These are phyloP conservation scores for Esox niger DNA, from an alignment of 2,113 vertebrate species.

Conservation along the genomic window DNA sequence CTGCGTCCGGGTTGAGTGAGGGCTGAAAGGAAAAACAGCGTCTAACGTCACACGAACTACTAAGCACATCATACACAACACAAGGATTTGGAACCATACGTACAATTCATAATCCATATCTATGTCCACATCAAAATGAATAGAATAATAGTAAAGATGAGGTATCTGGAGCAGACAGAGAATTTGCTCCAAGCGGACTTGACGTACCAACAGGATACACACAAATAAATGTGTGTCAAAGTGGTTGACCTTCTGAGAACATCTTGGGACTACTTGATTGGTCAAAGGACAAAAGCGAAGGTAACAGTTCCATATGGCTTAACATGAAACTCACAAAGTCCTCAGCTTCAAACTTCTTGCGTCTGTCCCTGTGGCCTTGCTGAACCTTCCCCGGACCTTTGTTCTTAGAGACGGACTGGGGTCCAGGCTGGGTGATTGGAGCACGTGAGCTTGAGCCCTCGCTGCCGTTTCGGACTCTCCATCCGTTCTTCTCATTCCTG, in stretches of 20 bases:
- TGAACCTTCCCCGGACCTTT: slow-evolving; percentile 60
- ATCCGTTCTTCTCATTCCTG: slow-evolving; percentile 76
- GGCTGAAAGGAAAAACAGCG: slow-evolving; percentile 57
- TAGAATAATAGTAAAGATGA: no score
- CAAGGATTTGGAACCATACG: no score
- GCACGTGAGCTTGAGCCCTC: slow-evolving; percentile 66
- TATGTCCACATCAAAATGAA: no score
- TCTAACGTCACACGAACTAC: neutral
- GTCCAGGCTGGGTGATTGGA: slow-evolving; percentile 47
- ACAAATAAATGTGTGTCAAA: no score
- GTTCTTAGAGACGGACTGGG: slow-evolving; percentile 51
- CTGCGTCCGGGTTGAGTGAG: slow-evolving; percentile 77
- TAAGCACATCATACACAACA: no score
- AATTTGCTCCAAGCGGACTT: no score
- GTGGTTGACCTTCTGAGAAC: no score
- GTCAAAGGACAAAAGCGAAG: neutral
- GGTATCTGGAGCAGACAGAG: no score
- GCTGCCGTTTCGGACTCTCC: slow-evolving; percentile 69
- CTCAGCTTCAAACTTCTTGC: slow-evolving; percentile 76
- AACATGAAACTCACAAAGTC: slow-evolving; percentile 77
- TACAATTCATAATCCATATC: no score
- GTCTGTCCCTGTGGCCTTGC: slow-evolving; percentile 63
- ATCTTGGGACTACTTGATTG: no score
- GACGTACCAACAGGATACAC: no score
- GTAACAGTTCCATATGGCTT: neutral